These are phyloP conservation scores for Rugalucina vietnamica DNA, from an alignment of 2,888 invertebrate species.

Conservation along the genomic window DNA sequence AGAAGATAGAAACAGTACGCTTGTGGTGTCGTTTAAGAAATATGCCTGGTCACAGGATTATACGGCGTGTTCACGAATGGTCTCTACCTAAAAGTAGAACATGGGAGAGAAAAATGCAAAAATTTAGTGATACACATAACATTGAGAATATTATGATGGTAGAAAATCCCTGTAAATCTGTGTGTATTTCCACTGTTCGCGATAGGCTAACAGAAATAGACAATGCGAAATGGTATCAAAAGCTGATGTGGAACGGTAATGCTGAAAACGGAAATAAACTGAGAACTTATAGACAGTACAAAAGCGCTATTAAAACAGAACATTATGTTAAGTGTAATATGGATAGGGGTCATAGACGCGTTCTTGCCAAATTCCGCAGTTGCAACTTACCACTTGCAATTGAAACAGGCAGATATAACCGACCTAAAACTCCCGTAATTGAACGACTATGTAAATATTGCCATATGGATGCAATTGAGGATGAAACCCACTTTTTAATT, in stretches of 20 bases:
- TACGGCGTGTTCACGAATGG: neutral
- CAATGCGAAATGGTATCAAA: neutral
- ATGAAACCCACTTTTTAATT: neutral
- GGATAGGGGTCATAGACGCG: neutral
- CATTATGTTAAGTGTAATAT: neutral
- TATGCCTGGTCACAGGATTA: too few relatives aligned
- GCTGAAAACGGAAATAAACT: neutral
- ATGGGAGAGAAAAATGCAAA: neutral
- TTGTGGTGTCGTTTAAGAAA: too few relatives aligned
- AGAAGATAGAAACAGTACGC: neutral
- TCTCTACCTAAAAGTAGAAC: neutral
- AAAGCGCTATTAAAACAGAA: conserved; percentile 6
- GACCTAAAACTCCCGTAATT: neutral
- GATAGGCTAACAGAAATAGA: neutral
- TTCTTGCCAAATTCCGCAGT: neutral
- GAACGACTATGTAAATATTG: neutral
- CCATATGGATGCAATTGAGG: neutral
- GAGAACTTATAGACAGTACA: neutral
- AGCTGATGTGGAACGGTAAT: neutral
- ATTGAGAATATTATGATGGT: neutral
- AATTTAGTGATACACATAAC: neutral
- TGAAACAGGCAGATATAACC: neutral
- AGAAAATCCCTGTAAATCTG: neutral
- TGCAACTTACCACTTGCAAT: conserved; percentile 2
- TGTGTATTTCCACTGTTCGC: neutral